These are phyloP conservation scores for Sinotaia quadrata DNA, from an alignment of 2,888 invertebrate genomes.

Conservation along the genomic window DNA sequence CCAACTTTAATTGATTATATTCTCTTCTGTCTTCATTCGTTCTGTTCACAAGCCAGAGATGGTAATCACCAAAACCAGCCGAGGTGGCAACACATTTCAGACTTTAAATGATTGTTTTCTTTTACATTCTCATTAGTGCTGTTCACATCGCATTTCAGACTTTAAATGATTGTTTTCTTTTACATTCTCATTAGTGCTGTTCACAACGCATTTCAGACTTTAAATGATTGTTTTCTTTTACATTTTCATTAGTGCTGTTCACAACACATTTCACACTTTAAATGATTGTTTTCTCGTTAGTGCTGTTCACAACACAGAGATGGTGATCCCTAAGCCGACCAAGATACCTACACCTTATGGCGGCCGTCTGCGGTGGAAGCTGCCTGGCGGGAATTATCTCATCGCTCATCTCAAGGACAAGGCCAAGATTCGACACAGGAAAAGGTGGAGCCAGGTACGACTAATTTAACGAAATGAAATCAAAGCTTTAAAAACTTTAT, in stretches of 20 bases:
- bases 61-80: background rate
- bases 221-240: no score
- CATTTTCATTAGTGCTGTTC: no score
- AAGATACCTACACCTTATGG: conserved; percentile 89
- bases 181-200: no score
- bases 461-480: no score
- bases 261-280: no score
- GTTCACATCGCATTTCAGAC: no score
- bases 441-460: conserved; percentile 95
- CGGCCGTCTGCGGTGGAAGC: conserved; percentile 85
- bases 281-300: conserved; percentile 35
- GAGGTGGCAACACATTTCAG: background rate
- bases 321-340: conserved; percentile 43
- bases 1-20: no score
- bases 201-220: no score
- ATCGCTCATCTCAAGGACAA: conserved; percentile 92
- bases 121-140: no score
- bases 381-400: conserved; percentile 88
- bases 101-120: no score
- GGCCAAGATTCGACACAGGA: conserved; percentile 87
- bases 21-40: background rate
- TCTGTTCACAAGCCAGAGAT: background rate
- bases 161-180: no score
- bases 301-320: conserved; percentile 43
- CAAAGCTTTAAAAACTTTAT: no score